These are phyloP conservation scores for Abscondita cerata DNA, from an alignment of 2,888 invertebrate genomes.

Conservation along the genomic window DNA sequence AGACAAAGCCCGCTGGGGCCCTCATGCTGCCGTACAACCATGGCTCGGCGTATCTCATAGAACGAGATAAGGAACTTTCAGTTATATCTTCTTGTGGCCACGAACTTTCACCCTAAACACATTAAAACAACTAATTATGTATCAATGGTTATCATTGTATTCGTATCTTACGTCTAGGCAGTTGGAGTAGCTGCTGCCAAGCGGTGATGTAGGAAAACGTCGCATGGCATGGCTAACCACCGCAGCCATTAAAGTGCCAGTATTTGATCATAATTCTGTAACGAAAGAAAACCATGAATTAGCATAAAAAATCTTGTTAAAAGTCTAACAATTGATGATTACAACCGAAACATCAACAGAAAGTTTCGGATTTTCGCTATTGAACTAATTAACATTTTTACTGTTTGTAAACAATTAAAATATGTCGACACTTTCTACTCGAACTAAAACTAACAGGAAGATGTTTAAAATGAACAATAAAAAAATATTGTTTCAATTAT, in stretches of 20 bases:
- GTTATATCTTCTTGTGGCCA: slow-evolving; percentile 63
- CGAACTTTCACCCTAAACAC: slow-evolving; percentile 48
- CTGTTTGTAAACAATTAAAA: no score
- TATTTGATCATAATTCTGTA: slow-evolving; percentile 64
- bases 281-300: slow-evolving; percentile 48
- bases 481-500: no score
- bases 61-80: slow-evolving; percentile 72
- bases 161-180: slow-evolving; percentile 70
- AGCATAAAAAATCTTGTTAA: no score
- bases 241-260: slow-evolving; percentile 68
- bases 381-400: no score
- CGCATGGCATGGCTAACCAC: slow-evolving; percentile 75
- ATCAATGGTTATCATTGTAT: slow-evolving; percentile 33
- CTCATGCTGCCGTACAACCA: slow-evolving; percentile 85
- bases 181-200: slow-evolving; percentile 67
- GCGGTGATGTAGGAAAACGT: slow-evolving; percentile 68
- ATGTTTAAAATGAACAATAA: no score
- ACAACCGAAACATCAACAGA: no score
- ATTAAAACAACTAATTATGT: neutral
- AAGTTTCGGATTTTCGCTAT: no score
- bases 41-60: slow-evolving; percentile 85
- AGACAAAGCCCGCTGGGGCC: slow-evolving; percentile 53
- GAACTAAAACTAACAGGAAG: no score
- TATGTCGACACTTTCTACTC: no score
- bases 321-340: no score